These are phyloP conservation scores for Melanotus villosus DNA, from an alignment of 2,888 invertebrate species.

Conservation along the genomic window DNA sequence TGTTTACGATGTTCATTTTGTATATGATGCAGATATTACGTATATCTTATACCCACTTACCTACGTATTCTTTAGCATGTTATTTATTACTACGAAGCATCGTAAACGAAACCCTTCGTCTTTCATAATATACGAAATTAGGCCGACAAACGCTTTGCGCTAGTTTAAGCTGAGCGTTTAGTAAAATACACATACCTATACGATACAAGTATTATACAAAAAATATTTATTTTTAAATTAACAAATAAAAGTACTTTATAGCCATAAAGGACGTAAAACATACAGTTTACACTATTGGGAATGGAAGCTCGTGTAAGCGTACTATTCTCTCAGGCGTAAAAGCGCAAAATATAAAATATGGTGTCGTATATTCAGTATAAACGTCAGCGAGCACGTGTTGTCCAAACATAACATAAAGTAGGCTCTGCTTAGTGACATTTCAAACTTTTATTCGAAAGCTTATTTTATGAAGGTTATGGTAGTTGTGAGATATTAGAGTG, in stretches of 20 bases:
- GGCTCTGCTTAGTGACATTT: conserved; percentile 63
- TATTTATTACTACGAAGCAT: no score
- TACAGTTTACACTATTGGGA: conserved; percentile 15
- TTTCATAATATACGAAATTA: no score
- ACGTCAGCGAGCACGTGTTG: conserved; percentile 66
- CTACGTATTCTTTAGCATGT: no score
- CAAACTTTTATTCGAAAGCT: conserved; percentile 61
- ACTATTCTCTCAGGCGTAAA: conserved; percentile 38
- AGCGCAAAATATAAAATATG: conserved; percentile 64
- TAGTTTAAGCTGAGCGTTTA: no score
- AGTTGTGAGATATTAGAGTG: conserved; percentile 44
- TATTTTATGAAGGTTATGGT: conserved; percentile 55
- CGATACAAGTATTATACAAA: no score
- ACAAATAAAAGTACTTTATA: no score
- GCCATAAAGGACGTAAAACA: background rate
- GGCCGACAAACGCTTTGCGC: no score
- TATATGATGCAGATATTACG: conserved; percentile 32
- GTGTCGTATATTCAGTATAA: conserved; percentile 65
- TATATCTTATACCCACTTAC: conserved; percentile 3
- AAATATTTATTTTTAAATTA: no score
- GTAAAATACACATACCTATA: no score
- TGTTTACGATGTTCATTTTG: conserved; percentile 45
- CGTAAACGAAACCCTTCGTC: no score
- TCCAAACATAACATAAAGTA: conserved; percentile 66
- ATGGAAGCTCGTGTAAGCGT: conserved; percentile 31